These are phyloP conservation scores for Tenthredo livida DNA, from an alignment of 2,888 invertebrate genomes.

Conservation along the genomic window DNA sequence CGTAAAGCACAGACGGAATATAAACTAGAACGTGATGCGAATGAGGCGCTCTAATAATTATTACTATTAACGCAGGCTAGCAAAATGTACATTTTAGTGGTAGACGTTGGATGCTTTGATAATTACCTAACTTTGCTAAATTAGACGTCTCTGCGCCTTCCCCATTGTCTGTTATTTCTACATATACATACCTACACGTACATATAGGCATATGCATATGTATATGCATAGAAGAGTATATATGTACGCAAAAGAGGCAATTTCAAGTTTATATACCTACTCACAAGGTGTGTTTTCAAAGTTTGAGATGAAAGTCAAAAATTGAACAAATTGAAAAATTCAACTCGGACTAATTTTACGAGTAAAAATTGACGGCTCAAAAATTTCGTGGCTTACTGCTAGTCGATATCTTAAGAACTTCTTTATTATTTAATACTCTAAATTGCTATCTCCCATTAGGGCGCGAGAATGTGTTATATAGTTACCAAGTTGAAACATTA, in stretches of 20 bases:
- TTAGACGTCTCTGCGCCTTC: not conserved
- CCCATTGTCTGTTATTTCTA: constrained; percentile 11
- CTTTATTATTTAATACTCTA: not conserved
- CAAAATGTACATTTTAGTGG: not conserved
- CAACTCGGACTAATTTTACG: not conserved
- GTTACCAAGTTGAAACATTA: not conserved
- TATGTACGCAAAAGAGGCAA: constrained; percentile 8
- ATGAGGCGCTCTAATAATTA: constrained; percentile 23
- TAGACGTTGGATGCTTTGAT: not conserved
- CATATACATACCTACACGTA: not conserved
- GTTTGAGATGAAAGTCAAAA: not conserved
- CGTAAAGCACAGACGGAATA: not conserved
- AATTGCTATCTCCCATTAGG: not conserved
- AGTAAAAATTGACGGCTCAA: not conserved
- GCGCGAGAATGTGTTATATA: not conserved
- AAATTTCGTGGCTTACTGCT: too few species aligned
- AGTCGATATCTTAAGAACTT: too few species aligned
- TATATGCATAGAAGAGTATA: not conserved
- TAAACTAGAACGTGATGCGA: not conserved
- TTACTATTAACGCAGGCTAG: constrained; percentile 21
- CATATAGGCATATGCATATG: too few species aligned
- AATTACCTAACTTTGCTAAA: constrained; percentile 36
- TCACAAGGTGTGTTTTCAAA: not conserved
- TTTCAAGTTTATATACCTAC: constrained; percentile 6
- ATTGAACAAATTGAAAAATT: too few species aligned